Evolutionary conservation across 2,888 invertebrate species (phyloP).

Genomic region (Phymatocera aterrima): DNA sequence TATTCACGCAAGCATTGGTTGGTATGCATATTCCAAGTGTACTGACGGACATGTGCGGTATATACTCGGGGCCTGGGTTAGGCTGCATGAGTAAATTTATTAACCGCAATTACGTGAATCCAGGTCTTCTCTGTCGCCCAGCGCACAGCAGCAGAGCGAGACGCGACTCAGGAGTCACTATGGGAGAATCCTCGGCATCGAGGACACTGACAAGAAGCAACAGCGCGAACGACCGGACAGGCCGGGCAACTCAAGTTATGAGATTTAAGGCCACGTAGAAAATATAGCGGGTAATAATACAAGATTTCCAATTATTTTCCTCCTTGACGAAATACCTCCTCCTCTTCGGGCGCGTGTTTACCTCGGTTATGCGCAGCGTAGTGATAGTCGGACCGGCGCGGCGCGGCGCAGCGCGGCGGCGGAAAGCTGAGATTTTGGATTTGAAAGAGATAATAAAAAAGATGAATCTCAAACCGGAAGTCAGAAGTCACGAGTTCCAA

Average conservation of each 20-base stretch:
- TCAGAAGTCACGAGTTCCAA: neutral
- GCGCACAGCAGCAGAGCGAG: neutral
- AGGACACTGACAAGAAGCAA: neutral
- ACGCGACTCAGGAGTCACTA: neutral
- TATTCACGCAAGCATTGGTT: neutral
- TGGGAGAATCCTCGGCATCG: neutral
- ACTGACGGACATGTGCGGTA: neutral
- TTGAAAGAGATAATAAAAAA: neutral
- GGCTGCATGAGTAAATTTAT: slow-evolving; percentile 65
- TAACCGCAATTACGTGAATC: slow-evolving; percentile 73
- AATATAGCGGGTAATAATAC: neutral
- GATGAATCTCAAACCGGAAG: neutral
- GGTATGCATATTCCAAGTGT: neutral
- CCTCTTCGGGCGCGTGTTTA: neutral
- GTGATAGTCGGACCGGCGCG: neutral
- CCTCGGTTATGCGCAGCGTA: neutral
- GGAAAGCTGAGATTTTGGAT: neutral
- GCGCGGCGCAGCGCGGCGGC: too few species aligned
- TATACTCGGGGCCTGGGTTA: slow-evolving; percentile 49
- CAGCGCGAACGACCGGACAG: neutral
- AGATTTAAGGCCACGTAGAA: neutral
- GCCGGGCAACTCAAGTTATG: neutral
- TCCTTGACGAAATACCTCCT: neutral
- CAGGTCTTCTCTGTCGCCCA: slow-evolving; percentile 59
- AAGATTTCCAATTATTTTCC: neutral